A percentile compares a stretch with the other conserved stretches of the same genome.
phyloP scores from a whole-genome alignment of 1,140 invertebrate species.

The Macrostomum lignano region DNA sequence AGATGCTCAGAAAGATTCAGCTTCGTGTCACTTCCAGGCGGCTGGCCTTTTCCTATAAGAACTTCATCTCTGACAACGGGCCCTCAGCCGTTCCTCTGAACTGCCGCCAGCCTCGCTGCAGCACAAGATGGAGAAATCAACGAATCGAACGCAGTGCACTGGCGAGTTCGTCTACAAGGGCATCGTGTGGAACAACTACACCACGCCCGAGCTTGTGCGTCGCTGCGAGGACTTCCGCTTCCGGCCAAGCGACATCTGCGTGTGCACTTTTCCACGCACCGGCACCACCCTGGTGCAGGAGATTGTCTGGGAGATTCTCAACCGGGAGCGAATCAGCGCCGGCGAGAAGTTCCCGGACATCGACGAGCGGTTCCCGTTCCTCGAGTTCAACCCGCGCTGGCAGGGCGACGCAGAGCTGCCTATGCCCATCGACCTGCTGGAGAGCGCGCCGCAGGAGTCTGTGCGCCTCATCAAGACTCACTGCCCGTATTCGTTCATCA shows the following conservation, averaged over 20 bases:
- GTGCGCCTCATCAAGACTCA: not conserved
- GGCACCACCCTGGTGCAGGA: slow-evolving; percentile 63
- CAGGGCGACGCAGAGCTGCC: slow-evolving; percentile 10
- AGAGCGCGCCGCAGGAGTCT: not conserved
- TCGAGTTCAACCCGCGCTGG: slow-evolving; percentile 30
- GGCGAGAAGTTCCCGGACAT: slow-evolving; percentile 34
- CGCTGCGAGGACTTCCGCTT: not conserved
- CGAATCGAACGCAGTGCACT: not conserved
- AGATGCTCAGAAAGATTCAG: too few relatives aligned
- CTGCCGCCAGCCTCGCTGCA: too few relatives aligned
- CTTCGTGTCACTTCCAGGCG: too few relatives aligned
- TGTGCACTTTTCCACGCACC: not conserved
- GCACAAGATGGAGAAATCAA: too few relatives aligned
- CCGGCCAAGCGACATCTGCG: not conserved
- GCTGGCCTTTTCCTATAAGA: too few relatives aligned
- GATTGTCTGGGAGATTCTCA: slow-evolving; percentile 52
- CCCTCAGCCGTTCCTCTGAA: too few relatives aligned
- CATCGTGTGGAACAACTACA: not conserved
- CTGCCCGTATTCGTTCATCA: slow-evolving; percentile 7
- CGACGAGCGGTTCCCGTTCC: slow-evolving; percentile 31
- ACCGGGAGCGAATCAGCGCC: slow-evolving; percentile 45
- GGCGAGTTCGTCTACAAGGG: not conserved
- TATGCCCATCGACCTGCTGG: not conserved
- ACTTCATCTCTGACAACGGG: too few relatives aligned
- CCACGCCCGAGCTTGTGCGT: not conserved